phyloP scores from a whole-genome alignment of 2,888 invertebrate species.

The Drosophila macrospina region DNA sequence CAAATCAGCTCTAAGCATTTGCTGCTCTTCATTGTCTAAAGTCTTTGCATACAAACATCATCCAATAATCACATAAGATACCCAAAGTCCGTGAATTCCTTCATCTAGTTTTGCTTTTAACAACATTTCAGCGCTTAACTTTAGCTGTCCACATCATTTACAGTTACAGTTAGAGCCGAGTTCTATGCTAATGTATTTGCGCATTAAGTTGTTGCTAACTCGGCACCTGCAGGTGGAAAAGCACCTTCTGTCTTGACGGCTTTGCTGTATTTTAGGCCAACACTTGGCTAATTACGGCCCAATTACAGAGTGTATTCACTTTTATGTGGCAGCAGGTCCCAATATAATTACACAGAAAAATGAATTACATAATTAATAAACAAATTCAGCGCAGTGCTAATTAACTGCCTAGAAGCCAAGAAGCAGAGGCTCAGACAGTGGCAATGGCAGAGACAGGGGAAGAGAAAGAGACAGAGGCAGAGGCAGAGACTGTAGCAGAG shows the following conservation, averaged over 20 bases:
- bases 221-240: constrained; percentile 38
- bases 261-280: constrained; percentile 21
- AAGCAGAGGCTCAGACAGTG: constrained; percentile 1
- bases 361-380: constrained; percentile 81
- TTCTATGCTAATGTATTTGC: constrained; percentile 35
- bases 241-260: constrained; percentile 21
- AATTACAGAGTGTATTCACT: constrained; percentile 67
- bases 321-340: constrained; percentile 66
- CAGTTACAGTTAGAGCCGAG: constrained; percentile 10
- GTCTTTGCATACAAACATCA: not conserved
- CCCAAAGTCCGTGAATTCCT: not conserved
- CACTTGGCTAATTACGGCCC: constrained; percentile 72
- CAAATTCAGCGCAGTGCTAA: constrained; percentile 74
- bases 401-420: constrained; percentile 60
- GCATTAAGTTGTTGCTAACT: constrained; percentile 41
- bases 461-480: not conserved
- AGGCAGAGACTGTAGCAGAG: not conserved
- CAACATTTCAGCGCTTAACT: constrained; percentile 7
- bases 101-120: not conserved
- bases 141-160: constrained; percentile 18
- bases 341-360: constrained; percentile 78
- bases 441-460: constrained; percentile 2
- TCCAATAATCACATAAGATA: not conserved
- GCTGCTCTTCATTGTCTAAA: not conserved
- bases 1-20: not conserved